A percentile compares a stretch with the other conserved stretches of the same genome.
Conservation (phyloP, 2,888 invertebrate genomes). For the Sinelater perroti region DNA sequence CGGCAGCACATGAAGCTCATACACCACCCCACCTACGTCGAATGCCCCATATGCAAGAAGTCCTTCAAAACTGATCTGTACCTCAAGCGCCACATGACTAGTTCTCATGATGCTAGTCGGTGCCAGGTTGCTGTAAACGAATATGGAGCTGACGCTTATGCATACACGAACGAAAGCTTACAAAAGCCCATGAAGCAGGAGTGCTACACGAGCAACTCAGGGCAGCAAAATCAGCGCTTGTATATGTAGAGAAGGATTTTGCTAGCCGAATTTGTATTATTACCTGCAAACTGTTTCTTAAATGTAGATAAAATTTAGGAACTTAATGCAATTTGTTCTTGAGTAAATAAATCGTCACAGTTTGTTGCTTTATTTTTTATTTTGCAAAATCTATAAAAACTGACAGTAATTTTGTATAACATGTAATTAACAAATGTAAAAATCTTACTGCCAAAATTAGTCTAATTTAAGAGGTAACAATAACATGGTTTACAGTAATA, state of each 20-base stretch:
- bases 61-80: conserved; percentile 72
- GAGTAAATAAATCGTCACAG: too few relatives aligned
- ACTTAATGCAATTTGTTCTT: too few relatives aligned
- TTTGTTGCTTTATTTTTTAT: too few relatives aligned
- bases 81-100: conserved; percentile 68
- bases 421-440: too few relatives aligned
- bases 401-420: too few relatives aligned
- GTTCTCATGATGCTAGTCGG: conserved; percentile 61
- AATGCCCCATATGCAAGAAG: conserved; percentile 69
- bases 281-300: not conserved
- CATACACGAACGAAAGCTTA: not conserved
- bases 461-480: too few relatives aligned
- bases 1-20: conserved; percentile 73
- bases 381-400: too few relatives aligned
- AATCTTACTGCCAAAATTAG: too few relatives aligned
- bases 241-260: too few relatives aligned
- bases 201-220: not conserved
- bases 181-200: conserved; percentile 1
- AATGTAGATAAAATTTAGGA: too few relatives aligned
- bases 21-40: conserved; percentile 70
- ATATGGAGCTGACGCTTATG: not conserved
- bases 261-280: not conserved
- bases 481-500: too few relatives aligned
- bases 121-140: conserved; percentile 22
- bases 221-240: not conserved